These are phyloP conservation scores for Agrypnia vestita DNA, from an alignment of 1,140 invertebrate species.

Conservation along the genomic window DNA sequence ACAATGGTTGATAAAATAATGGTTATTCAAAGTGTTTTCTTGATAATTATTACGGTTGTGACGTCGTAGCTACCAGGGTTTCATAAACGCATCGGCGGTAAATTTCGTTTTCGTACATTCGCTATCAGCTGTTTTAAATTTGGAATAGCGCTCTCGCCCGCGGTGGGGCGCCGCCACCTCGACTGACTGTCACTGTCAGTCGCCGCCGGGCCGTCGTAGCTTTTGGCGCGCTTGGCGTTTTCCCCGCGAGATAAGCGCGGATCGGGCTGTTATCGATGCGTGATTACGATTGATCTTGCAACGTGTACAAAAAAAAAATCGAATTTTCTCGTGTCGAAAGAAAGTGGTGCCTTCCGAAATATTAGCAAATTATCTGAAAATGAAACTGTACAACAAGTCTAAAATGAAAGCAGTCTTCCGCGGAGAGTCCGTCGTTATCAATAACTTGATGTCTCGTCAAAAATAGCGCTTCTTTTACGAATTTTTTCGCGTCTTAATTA, in stretches of 20 bases:
- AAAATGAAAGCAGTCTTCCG: constrained; percentile 44
- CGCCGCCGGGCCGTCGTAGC: constrained; percentile 31
- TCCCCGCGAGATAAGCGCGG: constrained; percentile 17
- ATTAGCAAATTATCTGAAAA: constrained; percentile 19
- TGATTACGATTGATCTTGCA: constrained; percentile 35
- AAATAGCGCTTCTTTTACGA: constrained; percentile 31
- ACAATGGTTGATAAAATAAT: too few relatives aligned
- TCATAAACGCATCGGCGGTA: constrained; percentile 10
- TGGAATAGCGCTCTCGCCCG: constrained; percentile 19
- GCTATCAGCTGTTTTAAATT: constrained; percentile 40
- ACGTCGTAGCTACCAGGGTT: background rate
- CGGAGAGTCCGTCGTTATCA: background rate
- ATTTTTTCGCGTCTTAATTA: background rate
- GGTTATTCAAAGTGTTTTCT: too few relatives aligned
- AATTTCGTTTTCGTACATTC: constrained; percentile 43
- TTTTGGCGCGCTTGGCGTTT: background rate
- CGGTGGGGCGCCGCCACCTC: constrained; percentile 31
- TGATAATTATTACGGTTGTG: background rate
- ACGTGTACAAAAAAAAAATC: constrained; percentile 39
- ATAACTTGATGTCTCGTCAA: background rate
- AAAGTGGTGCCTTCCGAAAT: constrained; percentile 2
- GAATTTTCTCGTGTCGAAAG: background rate
- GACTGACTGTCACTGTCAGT: constrained; percentile 20
- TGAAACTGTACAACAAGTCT: constrained; percentile 49
- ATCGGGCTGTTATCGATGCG: constrained; percentile 44